Evolutionary conservation across 2,888 invertebrate genomes (phyloP).

Genomic region (Cosmopolites sordidus): DNA sequence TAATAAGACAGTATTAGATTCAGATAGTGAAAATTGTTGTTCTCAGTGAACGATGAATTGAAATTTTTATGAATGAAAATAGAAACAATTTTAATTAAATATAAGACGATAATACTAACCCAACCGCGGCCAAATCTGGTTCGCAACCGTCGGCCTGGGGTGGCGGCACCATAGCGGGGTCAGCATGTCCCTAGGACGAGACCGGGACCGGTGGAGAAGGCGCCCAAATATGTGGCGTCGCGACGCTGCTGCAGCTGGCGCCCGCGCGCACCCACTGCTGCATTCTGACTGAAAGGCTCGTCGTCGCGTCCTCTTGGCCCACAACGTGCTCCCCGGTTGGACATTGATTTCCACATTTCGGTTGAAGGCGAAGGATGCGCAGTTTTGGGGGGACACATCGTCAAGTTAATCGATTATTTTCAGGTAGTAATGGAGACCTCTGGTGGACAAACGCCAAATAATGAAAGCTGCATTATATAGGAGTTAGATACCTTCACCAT

Average conservation of each 20-base stretch:
- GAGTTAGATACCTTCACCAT: too few relatives aligned
- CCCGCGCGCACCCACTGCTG: conserved; percentile 24
- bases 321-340: background rate
- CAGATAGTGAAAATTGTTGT: too few relatives aligned
- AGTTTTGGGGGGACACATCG: conserved; percentile 12
- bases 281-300: conserved; percentile 22
- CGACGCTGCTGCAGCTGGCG: conserved; percentile 20
- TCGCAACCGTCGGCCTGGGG: conserved; percentile 41
- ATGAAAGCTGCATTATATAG: too few relatives aligned
- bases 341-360: conserved; percentile 2
- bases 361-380: conserved; percentile 18
- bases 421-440: too few relatives aligned
- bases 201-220: conserved; percentile 40
- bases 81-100: too few relatives aligned
- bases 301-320: conserved; percentile 7
- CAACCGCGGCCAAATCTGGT: conserved; percentile 42
- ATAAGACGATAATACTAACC: conserved; percentile 24
- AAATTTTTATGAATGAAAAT: too few relatives aligned
- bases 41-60: too few relatives aligned
- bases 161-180: conserved; percentile 43
- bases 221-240: conserved; percentile 33
- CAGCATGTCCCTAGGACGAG: conserved; percentile 38
- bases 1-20: too few relatives aligned
- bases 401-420: too few relatives aligned
- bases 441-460: too few relatives aligned